phyloP scores from a whole-genome alignment of 2,113 vertebrate genomes.

The Poicephalus gulielmi region DNA sequence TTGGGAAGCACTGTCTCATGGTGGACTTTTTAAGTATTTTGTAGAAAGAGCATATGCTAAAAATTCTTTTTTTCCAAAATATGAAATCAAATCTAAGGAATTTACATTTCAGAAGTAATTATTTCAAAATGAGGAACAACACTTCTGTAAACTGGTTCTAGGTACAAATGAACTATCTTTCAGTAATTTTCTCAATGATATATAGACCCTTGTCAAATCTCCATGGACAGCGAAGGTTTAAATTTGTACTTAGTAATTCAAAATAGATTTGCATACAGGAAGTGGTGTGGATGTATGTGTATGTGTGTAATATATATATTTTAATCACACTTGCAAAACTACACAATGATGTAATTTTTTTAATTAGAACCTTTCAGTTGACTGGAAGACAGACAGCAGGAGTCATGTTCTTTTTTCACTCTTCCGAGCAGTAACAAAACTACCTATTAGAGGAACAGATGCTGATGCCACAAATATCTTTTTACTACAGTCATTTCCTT shows the following conservation, averaged over 20 bases:
- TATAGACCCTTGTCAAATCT: neutral
- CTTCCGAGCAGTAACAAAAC: conserved; percentile 18
- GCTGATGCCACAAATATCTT: conserved; percentile 33
- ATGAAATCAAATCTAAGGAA: neutral
- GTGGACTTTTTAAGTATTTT: neutral
- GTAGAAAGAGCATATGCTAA: neutral
- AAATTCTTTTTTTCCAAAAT: neutral
- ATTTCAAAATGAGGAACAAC: conserved; percentile 21
- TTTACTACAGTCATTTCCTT: conserved; percentile 22
- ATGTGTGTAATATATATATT: neutral
- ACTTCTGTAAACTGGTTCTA: conserved; percentile 7
- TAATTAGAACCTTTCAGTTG: conserved; percentile 37
- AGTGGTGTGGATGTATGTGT: neutral
- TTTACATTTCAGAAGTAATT: conserved; percentile 36
- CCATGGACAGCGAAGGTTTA: neutral
- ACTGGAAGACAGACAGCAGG: conserved; percentile 39
- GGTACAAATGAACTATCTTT: conserved; percentile 1
- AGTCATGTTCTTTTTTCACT: conserved; percentile 31
- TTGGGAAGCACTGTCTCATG: neutral
- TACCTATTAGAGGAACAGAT: conserved; percentile 25
- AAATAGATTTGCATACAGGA: conserved; percentile 36
- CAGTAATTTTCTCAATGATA: conserved; percentile 16
- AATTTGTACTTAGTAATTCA: conserved; percentile 29
- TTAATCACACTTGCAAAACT: conserved; percentile 33
- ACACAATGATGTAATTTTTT: conserved; percentile 14